Base-by-base conservation (phyloP, 2,797 vertebrate species). In the Rachycentron canadum region DNA sequence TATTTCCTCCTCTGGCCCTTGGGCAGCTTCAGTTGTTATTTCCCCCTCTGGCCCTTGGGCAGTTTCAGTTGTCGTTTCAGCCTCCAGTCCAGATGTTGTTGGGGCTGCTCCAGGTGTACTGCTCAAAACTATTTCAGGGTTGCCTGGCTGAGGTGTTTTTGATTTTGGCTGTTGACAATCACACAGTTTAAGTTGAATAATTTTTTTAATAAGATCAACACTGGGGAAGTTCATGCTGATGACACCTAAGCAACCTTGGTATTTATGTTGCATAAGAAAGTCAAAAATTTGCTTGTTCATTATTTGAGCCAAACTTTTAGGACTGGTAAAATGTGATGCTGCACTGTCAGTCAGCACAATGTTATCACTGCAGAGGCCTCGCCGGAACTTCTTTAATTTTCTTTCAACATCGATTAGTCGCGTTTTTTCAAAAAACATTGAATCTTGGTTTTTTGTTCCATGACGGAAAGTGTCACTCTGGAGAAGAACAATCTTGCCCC, bases 401-500 rank as follows among this genome's bases (percentile, higher is more conserved):
- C 21, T 9, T 16, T 86, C 82, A 5, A 62, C 25, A 9, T 73
- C 25, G 3, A 26, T 66, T 0, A 89, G 67, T 6, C 14, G 47
- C 5, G 79, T 34, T 2, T 72, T 7, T 19, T 76, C 34, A 40
- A 86, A 69, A 56, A 90, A 83, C 14, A 0, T n/a, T 0, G 86
- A 86, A 3, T 75, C 1, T 0, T 49, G 47, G 34, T 73, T 87
- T 43, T 70, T 16, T 19, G 34, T 36, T 36, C 90, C 91, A 2
- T 0, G 0, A 3, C 9, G 6, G 2, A 85, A 72, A 0, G 12
- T 69, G 0, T 65, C 7, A 50, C 82, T 92, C 50, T 49, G 62
- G 55, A 93, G 41, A 2, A 93, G 66, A 26, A 92, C 60, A 13
- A 93, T 81, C 38, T 90, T 91, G 1, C 91, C 91, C 19, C 92